Evolutionary conservation across 2,113 vertebrate species (phyloP).

Genomic region (Stegastes partitus): DNA sequence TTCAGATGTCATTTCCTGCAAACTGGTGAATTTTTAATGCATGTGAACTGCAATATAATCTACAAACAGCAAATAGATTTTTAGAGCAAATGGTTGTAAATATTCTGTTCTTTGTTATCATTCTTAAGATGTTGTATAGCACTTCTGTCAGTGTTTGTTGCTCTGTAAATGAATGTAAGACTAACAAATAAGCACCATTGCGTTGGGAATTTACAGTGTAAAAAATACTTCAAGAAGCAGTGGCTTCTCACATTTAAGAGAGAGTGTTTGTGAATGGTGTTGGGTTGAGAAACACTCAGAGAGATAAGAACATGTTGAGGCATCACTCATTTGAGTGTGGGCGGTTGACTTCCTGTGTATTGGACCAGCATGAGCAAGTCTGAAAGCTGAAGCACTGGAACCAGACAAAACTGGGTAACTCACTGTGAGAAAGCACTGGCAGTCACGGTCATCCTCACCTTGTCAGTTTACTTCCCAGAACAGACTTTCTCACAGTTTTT

Average conservation of each 20-base stretch:
- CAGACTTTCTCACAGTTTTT: background rate
- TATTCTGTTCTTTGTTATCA: no score
- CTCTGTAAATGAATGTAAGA: no score
- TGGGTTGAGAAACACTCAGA: conserved; percentile 9
- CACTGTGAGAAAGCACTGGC: background rate
- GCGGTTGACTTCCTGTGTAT: conserved; percentile 61
- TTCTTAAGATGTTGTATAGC: no score
- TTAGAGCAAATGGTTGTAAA: no score
- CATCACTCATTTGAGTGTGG: conserved; percentile 39
- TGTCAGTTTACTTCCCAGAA: background rate
- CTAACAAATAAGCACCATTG: no score
- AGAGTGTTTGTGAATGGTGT: background rate
- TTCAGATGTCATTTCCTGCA: no score
- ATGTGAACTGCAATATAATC: no score
- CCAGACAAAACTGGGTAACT: background rate
- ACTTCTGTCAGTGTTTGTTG: no score
- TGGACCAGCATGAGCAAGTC: conserved; percentile 18
- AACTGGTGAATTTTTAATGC: no score
- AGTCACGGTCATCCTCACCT: background rate
- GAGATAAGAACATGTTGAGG: conserved; percentile 42
- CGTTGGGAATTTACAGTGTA: no score
- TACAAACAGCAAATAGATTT: no score
- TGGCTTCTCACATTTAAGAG: background rate
- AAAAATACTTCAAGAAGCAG: no score
- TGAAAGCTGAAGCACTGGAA: background rate